These are phyloP conservation scores for Plemyria rubiginata DNA, from an alignment of 2,888 invertebrate genomes.

Conservation along the genomic window DNA sequence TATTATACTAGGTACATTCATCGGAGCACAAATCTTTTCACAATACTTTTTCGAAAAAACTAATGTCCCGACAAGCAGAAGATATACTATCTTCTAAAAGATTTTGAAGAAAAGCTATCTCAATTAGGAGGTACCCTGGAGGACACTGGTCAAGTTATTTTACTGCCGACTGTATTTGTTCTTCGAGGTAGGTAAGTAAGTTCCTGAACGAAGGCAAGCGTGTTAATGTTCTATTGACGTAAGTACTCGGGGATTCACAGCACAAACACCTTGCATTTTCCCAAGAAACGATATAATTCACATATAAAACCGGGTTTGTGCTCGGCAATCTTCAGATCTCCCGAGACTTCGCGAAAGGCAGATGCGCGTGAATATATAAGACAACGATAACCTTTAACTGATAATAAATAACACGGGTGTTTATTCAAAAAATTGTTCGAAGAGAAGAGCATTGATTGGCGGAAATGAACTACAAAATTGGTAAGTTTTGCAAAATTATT, in stretches of 20 bases:
- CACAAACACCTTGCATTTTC: slow-evolving; percentile 29
- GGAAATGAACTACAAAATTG: slow-evolving; percentile 36
- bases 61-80: too few relatives aligned
- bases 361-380: not conserved
- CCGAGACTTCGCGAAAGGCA: slow-evolving; percentile 4
- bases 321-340: slow-evolving; percentile 14
- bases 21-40: too few relatives aligned
- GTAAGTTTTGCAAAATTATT: slow-evolving; percentile 28
- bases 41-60: too few relatives aligned
- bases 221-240: slow-evolving; percentile 27
- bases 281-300: slow-evolving; percentile 14
- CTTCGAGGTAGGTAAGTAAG: not conserved
- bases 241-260: slow-evolving; percentile 34
- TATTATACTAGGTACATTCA: too few relatives aligned
- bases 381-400: slow-evolving; percentile 23
- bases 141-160: not conserved
- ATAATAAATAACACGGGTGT: slow-evolving; percentile 11
- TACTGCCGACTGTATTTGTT: not conserved
- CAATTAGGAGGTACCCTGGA: too few relatives aligned
- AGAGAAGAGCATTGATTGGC: slow-evolving; percentile 11
- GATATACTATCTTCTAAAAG: too few relatives aligned
- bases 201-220: slow-evolving; percentile 17
- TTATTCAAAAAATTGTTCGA: slow-evolving; percentile 4
- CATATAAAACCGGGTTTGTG: slow-evolving; percentile 9
- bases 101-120: too few relatives aligned